Percentiles rank a stretch among this genome's conserved stretches.
These are phyloP conservation scores for Leptopilina clavipes DNA, from an alignment of 1,140 invertebrate species.

Conservation along the genomic window DNA sequence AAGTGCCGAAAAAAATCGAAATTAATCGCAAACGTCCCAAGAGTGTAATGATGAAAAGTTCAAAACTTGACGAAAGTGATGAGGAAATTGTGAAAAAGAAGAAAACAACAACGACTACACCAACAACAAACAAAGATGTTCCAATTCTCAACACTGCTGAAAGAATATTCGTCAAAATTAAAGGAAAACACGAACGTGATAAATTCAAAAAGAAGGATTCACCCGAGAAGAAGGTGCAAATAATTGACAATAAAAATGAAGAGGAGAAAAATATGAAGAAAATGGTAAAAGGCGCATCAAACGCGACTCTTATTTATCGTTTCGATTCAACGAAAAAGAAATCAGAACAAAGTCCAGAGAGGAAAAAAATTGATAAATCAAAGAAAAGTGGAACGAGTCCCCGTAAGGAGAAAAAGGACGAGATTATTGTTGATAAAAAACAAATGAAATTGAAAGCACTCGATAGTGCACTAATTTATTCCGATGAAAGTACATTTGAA, in stretches of 20 bases:
- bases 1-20: background rate
- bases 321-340: background rate
- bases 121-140: constrained; percentile 30
- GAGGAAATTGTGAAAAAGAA: background rate
- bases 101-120: background rate
- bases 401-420: constrained; percentile 40
- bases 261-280: background rate
- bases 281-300: background rate
- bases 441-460: background rate
- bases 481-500: constrained; percentile 67
- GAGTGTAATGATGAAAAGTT: constrained; percentile 13
- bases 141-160: background rate
- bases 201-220: constrained; percentile 49
- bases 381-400: constrained; percentile 38
- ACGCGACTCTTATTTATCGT: too few relatives aligned
- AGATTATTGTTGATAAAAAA: constrained; percentile 46
- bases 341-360: background rate
- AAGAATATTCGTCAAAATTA: constrained; percentile 11
- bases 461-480: constrained; percentile 57
- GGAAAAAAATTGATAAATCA: background rate
- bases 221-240: constrained; percentile 41
- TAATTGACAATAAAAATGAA: constrained; percentile 40
- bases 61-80: background rate
- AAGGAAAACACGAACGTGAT: constrained; percentile 6
- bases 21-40: background rate